Conservation (phyloP, 2,797 vertebrate species). For the Chrysocyon brachyurus region DNA sequence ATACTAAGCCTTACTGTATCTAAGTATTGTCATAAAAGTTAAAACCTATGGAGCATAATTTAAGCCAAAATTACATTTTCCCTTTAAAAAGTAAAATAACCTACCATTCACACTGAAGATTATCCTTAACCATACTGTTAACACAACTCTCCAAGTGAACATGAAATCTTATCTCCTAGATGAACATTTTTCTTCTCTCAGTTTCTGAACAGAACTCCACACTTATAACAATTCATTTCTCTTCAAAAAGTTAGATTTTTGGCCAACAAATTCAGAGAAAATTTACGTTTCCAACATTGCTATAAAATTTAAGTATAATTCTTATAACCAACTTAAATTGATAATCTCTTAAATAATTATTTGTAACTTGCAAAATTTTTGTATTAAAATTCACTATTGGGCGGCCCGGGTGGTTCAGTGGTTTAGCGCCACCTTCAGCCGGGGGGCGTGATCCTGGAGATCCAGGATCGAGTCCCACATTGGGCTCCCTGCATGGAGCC, state of each 20-base stretch:
- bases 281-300: constrained; percentile 8
- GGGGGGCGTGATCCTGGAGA: too few species aligned
- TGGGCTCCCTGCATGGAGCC: too few species aligned
- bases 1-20: constrained; percentile 9
- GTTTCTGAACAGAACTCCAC: constrained; percentile 26
- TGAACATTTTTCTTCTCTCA: constrained; percentile 46
- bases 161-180: not conserved
- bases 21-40: not conserved
- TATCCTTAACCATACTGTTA: not conserved
- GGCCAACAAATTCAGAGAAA: constrained; percentile 19
- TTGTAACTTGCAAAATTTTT: constrained; percentile 20
- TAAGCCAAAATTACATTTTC: constrained; percentile 46
- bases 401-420: too few species aligned
- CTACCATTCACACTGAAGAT: constrained; percentile 21
- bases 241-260: constrained; percentile 31
- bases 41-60: constrained; percentile 31
- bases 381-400: constrained; percentile 20
- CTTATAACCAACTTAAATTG: not conserved
- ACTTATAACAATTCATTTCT: constrained; percentile 52
- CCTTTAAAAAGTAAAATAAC: constrained; percentile 46
- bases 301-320: constrained; percentile 47
- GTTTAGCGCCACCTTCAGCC: too few species aligned
- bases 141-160: not conserved
- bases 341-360: constrained; percentile 37
- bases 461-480: too few species aligned